Conservation (phyloP, 1,140 invertebrate genomes). For the Drosophila santomea region DNA sequence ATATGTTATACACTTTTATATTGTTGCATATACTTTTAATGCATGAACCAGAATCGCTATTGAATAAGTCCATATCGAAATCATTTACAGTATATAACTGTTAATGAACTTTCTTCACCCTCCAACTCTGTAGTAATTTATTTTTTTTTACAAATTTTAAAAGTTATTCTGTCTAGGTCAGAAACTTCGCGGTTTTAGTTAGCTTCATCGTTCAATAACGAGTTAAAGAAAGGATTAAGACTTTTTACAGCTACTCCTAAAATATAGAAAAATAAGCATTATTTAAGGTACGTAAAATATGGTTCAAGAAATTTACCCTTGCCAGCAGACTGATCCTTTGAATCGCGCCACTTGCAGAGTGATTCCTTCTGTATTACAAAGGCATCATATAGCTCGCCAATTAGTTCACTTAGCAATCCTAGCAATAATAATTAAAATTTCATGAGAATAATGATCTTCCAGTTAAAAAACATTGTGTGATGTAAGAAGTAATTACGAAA, state of each 20-base stretch:
- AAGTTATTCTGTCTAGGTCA: conserved; percentile 37
- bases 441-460: not conserved
- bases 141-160: conserved; percentile 54
- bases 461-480: not conserved
- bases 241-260: conserved; percentile 81
- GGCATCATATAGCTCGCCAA: conserved; percentile 74
- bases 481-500: not conserved
- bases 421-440: not conserved
- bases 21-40: conserved; percentile 45
- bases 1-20: conserved; percentile 53
- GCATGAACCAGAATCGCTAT: conserved; percentile 13
- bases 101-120: conserved; percentile 46
- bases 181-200: conserved; percentile 55
- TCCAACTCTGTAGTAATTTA: conserved; percentile 13
- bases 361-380: conserved; percentile 79
- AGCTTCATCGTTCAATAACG: conserved; percentile 72
- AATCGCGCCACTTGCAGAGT: conserved; percentile 80
- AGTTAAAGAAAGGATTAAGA: conserved; percentile 79
- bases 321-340: conserved; percentile 81
- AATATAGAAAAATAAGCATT: not conserved
- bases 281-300: too few relatives aligned
- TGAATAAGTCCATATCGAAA: conserved; percentile 44
- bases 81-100: conserved; percentile 26
- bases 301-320: conserved; percentile 63
- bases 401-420: conserved; percentile 77